phyloP scores from a whole-genome alignment of 2,797 vertebrate species.

The Poeciliopsis paucimaculata region DNA sequence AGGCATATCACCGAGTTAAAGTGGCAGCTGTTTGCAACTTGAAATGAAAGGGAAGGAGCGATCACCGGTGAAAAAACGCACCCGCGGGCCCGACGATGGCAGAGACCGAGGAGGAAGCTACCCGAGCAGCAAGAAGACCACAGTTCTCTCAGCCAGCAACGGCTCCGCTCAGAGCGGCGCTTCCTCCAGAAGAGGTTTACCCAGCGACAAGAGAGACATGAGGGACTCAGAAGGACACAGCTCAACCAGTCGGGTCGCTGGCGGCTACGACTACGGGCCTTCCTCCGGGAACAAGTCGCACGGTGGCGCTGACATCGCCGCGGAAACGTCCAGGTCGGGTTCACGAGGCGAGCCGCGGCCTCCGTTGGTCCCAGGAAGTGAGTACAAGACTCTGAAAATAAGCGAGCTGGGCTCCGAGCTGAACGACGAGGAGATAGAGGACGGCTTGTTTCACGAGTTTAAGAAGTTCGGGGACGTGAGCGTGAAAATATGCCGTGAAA shows the following conservation, averaged over 20 bases:
- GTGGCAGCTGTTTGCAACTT: background rate
- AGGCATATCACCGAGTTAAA: background rate
- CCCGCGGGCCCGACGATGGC: constrained; percentile 87
- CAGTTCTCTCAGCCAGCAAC: constrained; percentile 72
- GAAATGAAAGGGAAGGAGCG: constrained; percentile 95
- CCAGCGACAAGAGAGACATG: constrained; percentile 81
- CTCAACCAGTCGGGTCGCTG: constrained; percentile 74
- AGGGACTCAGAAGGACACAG: constrained; percentile 67
- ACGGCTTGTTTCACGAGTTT: constrained; percentile 96
- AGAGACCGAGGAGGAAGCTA: constrained; percentile 90
- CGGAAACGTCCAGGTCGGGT: constrained; percentile 68
- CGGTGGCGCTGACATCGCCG: constrained; percentile 66
- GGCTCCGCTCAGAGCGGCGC: constrained; percentile 67
- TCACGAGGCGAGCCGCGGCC: constrained; percentile 75
- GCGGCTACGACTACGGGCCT: constrained; percentile 81
- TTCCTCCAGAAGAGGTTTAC: constrained; percentile 73
- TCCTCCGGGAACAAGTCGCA: constrained; percentile 73
- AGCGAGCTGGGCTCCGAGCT: constrained; percentile 93
- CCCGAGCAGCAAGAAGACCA: constrained; percentile 81
- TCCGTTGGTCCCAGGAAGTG: constrained; percentile 79
- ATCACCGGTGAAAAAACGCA: constrained; percentile 92
- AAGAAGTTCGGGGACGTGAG: constrained; percentile 97
- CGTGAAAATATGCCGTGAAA: constrained; percentile 92
- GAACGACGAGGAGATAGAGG: constrained; percentile 95
- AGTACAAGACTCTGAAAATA: constrained; percentile 96